Conservation (phyloP, 2,888 invertebrate species). For the Chloromyia formosa region DNA sequence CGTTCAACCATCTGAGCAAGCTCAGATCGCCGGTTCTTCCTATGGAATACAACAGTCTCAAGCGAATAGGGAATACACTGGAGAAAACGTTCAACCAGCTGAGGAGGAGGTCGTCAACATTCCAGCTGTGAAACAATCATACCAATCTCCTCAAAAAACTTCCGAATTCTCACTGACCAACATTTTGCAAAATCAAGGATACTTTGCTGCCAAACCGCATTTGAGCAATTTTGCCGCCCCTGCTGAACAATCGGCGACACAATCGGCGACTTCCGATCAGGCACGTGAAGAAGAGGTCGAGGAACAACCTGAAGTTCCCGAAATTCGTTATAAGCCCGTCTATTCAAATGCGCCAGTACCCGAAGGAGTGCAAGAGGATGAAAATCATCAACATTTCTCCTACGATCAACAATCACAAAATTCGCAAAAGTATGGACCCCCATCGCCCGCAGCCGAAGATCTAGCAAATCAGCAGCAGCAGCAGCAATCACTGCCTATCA, state of each 20-base stretch:
- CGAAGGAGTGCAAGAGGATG: slow-evolving; percentile 21
- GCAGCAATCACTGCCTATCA: slow-evolving; percentile 46
- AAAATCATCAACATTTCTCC: slow-evolving; percentile 37
- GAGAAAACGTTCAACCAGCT: not conserved
- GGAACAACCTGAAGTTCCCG: slow-evolving; percentile 51
- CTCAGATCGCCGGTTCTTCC: too few relatives aligned
- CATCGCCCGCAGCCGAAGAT: not conserved
- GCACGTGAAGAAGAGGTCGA: slow-evolving; percentile 53
- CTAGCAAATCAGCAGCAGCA: slow-evolving; percentile 22
- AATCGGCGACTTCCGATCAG: not conserved
- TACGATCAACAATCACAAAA: slow-evolving; percentile 29
- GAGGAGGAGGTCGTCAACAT: not conserved
- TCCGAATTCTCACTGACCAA: slow-evolving; percentile 14
- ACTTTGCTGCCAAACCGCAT: not conserved
- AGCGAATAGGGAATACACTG: not conserved
- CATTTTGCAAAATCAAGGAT: slow-evolving; percentile 14
- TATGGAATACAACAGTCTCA: not conserved
- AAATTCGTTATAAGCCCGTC: not conserved
- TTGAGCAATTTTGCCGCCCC: not conserved
- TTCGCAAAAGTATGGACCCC: not conserved
- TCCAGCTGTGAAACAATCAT: not conserved
- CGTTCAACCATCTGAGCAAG: not conserved
- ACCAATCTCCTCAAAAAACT: slow-evolving; percentile 24
- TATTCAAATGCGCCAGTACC: not conserved
- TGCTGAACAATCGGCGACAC: not conserved